Conservation (phyloP, 2,888 invertebrate genomes). For the Eupithecia tripunctaria region DNA sequence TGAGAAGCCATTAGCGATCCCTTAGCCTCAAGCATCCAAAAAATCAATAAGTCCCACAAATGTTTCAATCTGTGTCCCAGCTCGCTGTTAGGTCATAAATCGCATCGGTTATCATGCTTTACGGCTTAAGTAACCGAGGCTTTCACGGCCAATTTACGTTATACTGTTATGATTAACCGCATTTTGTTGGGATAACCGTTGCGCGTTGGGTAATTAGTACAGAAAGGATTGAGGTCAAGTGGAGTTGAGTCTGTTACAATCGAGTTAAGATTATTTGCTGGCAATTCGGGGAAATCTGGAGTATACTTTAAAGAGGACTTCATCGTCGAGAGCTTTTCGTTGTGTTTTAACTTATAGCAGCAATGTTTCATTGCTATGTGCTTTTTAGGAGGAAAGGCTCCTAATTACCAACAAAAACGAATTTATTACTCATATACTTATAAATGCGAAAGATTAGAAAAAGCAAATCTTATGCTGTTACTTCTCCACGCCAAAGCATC, state of each 20-base stretch:
- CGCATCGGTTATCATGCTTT: conserved; percentile 49
- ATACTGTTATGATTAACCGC: conserved; percentile 53
- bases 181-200: conserved; percentile 31
- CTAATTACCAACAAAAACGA: not conserved
- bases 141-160: conserved; percentile 56
- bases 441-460: no score
- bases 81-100: conserved; percentile 48
- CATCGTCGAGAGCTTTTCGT: not conserved
- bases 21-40: conserved; percentile 8
- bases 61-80: conserved; percentile 29
- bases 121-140: conserved; percentile 45
- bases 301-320: not conserved
- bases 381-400: not conserved
- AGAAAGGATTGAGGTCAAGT: conserved; percentile 13
- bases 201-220: conserved; percentile 30
- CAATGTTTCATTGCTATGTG: not conserved
- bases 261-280: conserved; percentile 8
- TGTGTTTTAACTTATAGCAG: not conserved
- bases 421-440: not conserved
- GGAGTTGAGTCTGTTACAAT: conserved; percentile 8
- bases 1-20: not conserved
- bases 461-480: no score
- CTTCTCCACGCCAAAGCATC: no score
- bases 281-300: not conserved
- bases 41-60: conserved; percentile 29